These are phyloP conservation scores for Hydrochoerus hydrochaeris DNA, from an alignment of 2,113 vertebrate genomes.

Conservation along the genomic window DNA sequence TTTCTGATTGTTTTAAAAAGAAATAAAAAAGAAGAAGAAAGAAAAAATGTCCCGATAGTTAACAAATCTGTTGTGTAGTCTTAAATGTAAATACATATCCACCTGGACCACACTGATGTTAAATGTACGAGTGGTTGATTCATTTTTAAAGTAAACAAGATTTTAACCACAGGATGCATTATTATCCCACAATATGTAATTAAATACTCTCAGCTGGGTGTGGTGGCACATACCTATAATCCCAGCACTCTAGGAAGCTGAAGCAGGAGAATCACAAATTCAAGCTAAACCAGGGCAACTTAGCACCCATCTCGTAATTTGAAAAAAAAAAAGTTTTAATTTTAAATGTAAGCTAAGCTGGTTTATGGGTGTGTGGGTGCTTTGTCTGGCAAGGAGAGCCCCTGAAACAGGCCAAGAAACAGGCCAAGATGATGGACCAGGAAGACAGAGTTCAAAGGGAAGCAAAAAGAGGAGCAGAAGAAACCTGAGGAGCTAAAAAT, in stretches of 20 bases:
- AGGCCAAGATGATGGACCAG: constrained; percentile 94
- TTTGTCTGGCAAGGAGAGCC: constrained; percentile 93
- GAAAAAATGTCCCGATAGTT: background rate
- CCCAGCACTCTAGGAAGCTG: background rate
- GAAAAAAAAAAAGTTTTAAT: background rate
- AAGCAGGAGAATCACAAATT: background rate
- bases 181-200: background rate
- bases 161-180: background rate
- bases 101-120: background rate
- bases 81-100: constrained; percentile 12
- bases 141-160: constrained; percentile 16
- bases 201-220: background rate
- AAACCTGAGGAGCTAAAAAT: background rate
- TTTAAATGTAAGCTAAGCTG: background rate
- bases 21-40: background rate
- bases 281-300: background rate
- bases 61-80: constrained; percentile 19
- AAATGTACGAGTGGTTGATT: background rate
- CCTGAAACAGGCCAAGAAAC: constrained; percentile 96
- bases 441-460: constrained; percentile 56
- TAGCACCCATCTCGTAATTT: background rate
- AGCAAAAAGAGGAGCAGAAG: background rate
- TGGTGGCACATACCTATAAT: background rate
- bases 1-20: background rate
- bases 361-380: constrained; percentile 30